Evolutionary conservation across 2,797 vertebrate genomes (phyloP).

Genomic region (Rhinogobio ventralis): DNA sequence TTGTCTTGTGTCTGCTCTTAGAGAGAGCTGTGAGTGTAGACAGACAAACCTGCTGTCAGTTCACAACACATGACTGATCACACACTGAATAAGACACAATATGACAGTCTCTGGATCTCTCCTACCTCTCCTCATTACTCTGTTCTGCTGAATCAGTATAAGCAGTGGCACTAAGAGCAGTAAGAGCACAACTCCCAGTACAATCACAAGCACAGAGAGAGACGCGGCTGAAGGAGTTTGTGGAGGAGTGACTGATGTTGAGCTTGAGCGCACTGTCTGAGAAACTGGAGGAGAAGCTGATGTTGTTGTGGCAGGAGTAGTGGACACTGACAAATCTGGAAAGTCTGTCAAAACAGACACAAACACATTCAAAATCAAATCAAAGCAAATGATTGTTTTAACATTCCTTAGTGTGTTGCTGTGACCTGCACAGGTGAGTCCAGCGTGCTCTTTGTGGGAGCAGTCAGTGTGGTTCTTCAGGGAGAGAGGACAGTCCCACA

Average conservation of each 20-base stretch:
- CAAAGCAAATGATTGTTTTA: too few species aligned
- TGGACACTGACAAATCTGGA: not conserved
- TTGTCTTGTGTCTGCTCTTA: not conserved
- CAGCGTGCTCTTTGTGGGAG: not conserved
- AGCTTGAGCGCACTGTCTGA: not conserved
- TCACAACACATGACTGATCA: conserved; percentile 33
- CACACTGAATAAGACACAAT: conserved; percentile 1
- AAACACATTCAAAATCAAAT: not conserved
- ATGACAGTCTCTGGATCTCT: conserved; percentile 34
- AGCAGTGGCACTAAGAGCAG: conserved; percentile 44
- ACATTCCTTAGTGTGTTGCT: too few species aligned
- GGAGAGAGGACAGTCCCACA: conserved; percentile 53
- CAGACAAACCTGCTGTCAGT: conserved; percentile 37
- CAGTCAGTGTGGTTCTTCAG: conserved; percentile 18
- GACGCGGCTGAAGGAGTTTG: not conserved
- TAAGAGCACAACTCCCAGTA: conserved; percentile 40
- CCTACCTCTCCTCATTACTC: conserved; percentile 46
- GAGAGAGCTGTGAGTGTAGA: conserved; percentile 38
- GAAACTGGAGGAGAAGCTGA: conserved; percentile 1
- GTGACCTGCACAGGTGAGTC: not conserved
- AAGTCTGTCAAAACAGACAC: not conserved
- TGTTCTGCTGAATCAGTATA: conserved; percentile 45
- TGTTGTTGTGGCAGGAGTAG: not conserved
- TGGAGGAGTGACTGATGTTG: not conserved
- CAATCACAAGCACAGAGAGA: conserved; percentile 15